Conservation (phyloP, 2,888 invertebrate species). For the Chrysopilus asiliformis region DNA sequence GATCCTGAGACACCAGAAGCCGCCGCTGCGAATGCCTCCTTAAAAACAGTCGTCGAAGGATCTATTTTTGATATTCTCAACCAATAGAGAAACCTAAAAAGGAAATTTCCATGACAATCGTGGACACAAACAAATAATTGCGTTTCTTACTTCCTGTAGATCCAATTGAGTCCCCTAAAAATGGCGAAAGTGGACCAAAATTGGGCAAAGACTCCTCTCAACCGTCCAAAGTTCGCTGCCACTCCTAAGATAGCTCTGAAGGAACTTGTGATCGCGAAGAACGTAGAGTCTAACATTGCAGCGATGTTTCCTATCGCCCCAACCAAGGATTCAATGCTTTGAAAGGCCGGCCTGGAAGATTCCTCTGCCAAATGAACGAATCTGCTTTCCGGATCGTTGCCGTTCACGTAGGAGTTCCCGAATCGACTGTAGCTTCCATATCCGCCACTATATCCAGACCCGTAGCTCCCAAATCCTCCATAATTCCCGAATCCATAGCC, state of each 20-base stretch:
- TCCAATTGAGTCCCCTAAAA: constrained; percentile 64
- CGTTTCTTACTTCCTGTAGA: constrained; percentile 47
- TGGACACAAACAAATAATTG: background rate
- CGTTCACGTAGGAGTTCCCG: constrained; percentile 20
- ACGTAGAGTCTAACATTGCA: constrained; percentile 94
- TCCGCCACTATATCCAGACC: constrained; percentile 22
- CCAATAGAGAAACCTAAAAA: constrained; percentile 29
- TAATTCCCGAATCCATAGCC: constrained; percentile 12
- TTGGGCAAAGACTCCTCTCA: constrained; percentile 71
- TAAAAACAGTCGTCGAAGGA: constrained; percentile 34
- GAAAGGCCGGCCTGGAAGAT: constrained; percentile 82
- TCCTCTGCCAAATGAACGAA: constrained; percentile 85
- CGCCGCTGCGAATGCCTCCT: constrained; percentile 36
- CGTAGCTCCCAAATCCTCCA: constrained; percentile 20
- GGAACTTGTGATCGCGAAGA: constrained; percentile 88
- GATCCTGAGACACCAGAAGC: constrained; percentile 34
- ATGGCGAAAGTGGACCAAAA: constrained; percentile 80
- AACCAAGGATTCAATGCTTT: constrained; percentile 85
- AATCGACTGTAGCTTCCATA: constrained; percentile 27
- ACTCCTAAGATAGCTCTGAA: constrained; percentile 92
- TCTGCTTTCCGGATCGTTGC: constrained; percentile 34
- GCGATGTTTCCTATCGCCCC: constrained; percentile 86
- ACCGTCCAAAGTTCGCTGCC: constrained; percentile 82
- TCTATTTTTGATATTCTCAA: constrained; percentile 31
- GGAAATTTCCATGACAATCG: no score